A percentile compares a stretch with the other conserved stretches of the same genome.
These are phyloP conservation scores for Betta splendens DNA, from an alignment of 2,797 vertebrate species.

Conservation along the genomic window DNA sequence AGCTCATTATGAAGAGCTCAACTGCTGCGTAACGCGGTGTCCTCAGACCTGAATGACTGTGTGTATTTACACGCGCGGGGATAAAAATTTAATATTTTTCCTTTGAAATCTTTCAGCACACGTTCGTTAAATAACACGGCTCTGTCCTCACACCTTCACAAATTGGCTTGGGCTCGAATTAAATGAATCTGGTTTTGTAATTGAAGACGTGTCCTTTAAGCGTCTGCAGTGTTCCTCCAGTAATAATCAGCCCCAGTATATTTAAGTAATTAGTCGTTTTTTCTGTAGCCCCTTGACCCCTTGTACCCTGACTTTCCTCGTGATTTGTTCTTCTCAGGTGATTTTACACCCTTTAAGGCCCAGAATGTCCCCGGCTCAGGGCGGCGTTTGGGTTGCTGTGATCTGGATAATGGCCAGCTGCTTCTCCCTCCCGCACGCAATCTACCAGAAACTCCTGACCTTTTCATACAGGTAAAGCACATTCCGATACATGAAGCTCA, in stretches of 20 bases:
- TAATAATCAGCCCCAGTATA: too few species aligned
- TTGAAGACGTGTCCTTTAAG: neutral
- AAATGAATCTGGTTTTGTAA: neutral
- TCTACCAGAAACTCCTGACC: conserved; percentile 93
- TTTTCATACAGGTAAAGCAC: conserved; percentile 89
- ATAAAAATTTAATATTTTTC: too few species aligned
- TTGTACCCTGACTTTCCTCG: conserved; percentile 4
- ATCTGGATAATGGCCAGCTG: conserved; percentile 95
- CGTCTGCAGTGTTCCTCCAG: neutral
- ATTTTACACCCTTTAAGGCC: conserved; percentile 92
- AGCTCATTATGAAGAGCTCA: neutral
- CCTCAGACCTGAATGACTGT: neutral
- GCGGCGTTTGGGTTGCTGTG: conserved; percentile 81
- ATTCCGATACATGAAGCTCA: neutral
- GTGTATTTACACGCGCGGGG: too few species aligned
- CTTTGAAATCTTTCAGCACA: too few species aligned
- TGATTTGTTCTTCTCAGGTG: conserved; percentile 75
- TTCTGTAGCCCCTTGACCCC: too few species aligned
- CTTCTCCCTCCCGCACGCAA: conserved; percentile 94
- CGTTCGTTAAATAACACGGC: neutral
- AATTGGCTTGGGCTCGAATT: neutral
- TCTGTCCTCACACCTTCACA: too few species aligned
- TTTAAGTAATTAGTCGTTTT: too few species aligned
- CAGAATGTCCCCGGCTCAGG: conserved; percentile 85
- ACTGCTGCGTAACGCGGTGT: neutral